Percentiles rank a stretch among this genome's conserved stretches.
Conservation (phyloP, 2,113 vertebrate species). For the Sula dactylatra region DNA sequence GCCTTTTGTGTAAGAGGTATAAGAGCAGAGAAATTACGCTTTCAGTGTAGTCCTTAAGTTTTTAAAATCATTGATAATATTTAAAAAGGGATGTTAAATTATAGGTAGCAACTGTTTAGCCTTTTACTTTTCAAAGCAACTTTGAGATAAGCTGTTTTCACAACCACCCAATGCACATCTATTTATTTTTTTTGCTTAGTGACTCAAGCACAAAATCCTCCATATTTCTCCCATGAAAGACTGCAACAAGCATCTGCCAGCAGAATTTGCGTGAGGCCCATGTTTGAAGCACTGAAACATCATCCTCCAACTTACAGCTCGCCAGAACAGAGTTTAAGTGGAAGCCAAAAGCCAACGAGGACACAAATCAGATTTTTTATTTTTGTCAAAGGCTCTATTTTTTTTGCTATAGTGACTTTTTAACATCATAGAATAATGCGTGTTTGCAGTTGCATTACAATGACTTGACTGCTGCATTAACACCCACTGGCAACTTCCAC, state of each 20-base stretch:
- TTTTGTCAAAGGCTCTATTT: neutral
- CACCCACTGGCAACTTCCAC: neutral
- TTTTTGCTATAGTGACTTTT: neutral
- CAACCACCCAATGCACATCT: neutral
- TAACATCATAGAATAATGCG: neutral
- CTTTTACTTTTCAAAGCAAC: neutral
- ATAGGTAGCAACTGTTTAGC: neutral
- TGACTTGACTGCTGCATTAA: neutral
- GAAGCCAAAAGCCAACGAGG: neutral
- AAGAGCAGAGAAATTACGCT: conserved; percentile 1
- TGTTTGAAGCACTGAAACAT: neutral
- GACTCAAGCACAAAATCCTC: neutral
- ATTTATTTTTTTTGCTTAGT: neutral
- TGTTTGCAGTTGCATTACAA: neutral
- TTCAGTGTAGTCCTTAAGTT: neutral
- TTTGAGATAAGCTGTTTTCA: neutral
- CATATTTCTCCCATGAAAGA: neutral
- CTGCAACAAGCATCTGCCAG: neutral
- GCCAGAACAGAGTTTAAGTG: neutral
- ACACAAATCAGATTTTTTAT: neutral
- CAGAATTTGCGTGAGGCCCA: neutral
- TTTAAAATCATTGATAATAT: neutral
- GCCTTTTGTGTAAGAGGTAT: neutral
- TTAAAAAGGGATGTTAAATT: neutral
- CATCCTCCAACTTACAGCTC: neutral